Base-by-base conservation (phyloP, 2,797 vertebrate species). In the Odontamblyopus rebecca region DNA sequence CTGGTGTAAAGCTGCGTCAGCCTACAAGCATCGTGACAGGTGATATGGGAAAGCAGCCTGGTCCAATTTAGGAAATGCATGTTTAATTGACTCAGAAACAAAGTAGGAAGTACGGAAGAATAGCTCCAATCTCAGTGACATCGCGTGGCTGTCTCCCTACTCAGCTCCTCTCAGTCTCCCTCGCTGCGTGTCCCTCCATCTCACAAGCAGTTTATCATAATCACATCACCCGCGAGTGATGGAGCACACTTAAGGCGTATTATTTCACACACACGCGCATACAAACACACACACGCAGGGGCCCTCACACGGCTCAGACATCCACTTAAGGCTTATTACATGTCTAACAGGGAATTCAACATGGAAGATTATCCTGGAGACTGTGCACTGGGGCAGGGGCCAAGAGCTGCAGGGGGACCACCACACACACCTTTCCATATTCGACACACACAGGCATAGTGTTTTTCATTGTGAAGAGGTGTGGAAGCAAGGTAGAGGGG, bases 291-390 rank as follows among this genome's bases (percentile, higher is more conserved):
- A 72, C 53, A 70, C 56, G 80, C 66, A 73, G 63, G 23, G 53
- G 54, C 41, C 44, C 70, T 68, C 64, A 53, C 71, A 69, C 57
- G 60, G 59, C 68, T 74, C 74, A 77, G 67, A 76, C 75, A 87
- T 85, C 86, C 85, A 89, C 86, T 91, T 91, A 91, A 88, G 79
- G 76, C 80, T 84, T 81, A 91, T 91, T 88, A 91, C 87, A 89
- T 85, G 84, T 88, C 79, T 82, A 82, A 86, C 85, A 83, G 79
- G 84, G 88, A 65, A 60, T 82, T 76, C 79, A 81, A 88, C 87
- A 90, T 73, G 68, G 82, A 73, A 89, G 89, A 90, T 92, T 90
- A 90, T 85, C 84, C 74, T 75, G 41, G 27, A 62, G 73, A 82
- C 75, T 79, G 71, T 81, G 71, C 83, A 72, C 75, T 12, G 12